Evolutionary conservation across 2,888 invertebrate species (phyloP).

Genomic region (Erannis defoliaria): DNA sequence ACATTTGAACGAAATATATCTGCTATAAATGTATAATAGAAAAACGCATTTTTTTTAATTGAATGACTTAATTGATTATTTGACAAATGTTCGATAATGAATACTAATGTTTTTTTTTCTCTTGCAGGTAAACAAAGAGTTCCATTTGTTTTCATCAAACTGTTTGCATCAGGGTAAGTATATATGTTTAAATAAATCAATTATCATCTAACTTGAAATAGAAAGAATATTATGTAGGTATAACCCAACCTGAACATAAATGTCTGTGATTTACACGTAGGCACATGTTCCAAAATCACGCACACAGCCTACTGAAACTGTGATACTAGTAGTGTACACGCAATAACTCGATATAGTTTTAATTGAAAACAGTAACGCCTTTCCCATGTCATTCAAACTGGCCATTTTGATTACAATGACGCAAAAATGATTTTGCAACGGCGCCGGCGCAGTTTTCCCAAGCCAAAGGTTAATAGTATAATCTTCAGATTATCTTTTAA

Average conservation of each 20-base stretch:
- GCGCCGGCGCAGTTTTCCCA: constrained; percentile 62
- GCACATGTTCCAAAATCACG: not conserved
- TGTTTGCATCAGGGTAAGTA: not conserved
- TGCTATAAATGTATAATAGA: not conserved
- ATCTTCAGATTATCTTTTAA: constrained; percentile 59
- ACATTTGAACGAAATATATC: not conserved
- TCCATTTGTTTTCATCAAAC: not conserved
- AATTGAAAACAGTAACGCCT: constrained; percentile 28
- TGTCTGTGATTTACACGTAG: too few species aligned
- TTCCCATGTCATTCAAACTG: constrained; percentile 56
- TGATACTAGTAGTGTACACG: not conserved
- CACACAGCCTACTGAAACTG: constrained; percentile 5
- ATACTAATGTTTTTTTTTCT: constrained; percentile 3
- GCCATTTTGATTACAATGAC: constrained; percentile 36
- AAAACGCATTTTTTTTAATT: not conserved
- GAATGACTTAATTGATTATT: not conserved
- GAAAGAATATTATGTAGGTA: too few species aligned
- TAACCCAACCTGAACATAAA: too few species aligned
- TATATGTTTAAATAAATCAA: too few species aligned
- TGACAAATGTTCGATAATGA: not conserved
- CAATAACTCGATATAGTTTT: constrained; percentile 24
- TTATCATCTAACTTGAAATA: too few species aligned
- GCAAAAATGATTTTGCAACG: constrained; percentile 59
- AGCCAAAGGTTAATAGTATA: constrained; percentile 72
- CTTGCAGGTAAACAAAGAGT: constrained; percentile 13